Evolutionary conservation across 1,140 invertebrate species (phyloP), one percentile per base, ranked within the genome.

Genomic region (Ruditapes philippinarum): DNA sequence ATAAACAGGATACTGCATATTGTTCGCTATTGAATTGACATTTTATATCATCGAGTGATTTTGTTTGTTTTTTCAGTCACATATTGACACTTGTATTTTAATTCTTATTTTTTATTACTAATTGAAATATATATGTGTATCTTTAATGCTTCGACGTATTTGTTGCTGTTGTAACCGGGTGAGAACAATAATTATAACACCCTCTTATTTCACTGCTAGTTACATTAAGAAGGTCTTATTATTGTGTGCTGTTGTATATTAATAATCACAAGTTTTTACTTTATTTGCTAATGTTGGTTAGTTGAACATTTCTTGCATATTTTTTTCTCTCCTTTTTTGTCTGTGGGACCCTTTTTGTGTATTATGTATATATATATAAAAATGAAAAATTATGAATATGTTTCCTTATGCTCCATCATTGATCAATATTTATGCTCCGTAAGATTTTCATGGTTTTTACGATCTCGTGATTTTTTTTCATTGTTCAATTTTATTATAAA

Each of bases 321-420:
- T 79, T 38, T 49, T 60, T 40, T 85, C 25, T 42, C n/a, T n/a
- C n/a, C n/a, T n/a, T n/a, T 60, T 79, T 79, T 25, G 36, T 68
- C 28, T 70, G 65, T 86, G 73, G 40, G 84, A 45, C 49, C 45
- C 84, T 60, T 54, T 87, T 73, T 49, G 38, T 51, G 49, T 76
- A 70, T 79, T 79, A 57, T 76, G 70, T 68, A 76, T 76, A 54
- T 87, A 49, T 31, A 40, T 62, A 76, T 76, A 76, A 86, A 79
- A 74, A 17, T 36, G 17, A 87, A 86, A 87, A 76, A 87, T 76
- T 38, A 79, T 79, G 84, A 87, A 87, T 87, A 87, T 87, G 84
- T 87, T 87, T 87, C 84, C 1, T 7, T 42, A 85, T 87, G 84
- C 84, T 87, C 82, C 84, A 82, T 65, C 28, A 36, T 82, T 62